Conservation (phyloP, 2,888 invertebrate genomes). For the Dermolepida albohirtum region DNA sequence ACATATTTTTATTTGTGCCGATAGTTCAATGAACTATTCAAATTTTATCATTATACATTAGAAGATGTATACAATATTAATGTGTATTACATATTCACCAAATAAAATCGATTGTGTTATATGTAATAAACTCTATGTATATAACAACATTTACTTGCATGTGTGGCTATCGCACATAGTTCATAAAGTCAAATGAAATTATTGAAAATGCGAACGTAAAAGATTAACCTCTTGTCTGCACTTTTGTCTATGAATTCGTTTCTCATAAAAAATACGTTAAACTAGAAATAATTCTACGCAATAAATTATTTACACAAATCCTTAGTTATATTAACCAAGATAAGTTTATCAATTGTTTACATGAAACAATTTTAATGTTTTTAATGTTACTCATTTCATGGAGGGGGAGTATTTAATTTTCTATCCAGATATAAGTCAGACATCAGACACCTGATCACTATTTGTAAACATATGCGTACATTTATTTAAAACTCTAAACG, state of each 20-base stretch:
- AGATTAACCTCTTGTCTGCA: constrained; percentile 7
- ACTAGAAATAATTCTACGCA: constrained; percentile 6
- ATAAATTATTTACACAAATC: constrained; percentile 19
- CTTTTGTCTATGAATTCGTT: no score
- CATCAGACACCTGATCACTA: no score
- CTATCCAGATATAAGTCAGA: no score
- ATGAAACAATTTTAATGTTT: constrained; percentile 21
- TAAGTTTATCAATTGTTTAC: constrained; percentile 26
- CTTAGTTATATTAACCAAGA: constrained; percentile 17
- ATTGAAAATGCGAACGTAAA: constrained; percentile 20
- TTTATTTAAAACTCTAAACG: no score
- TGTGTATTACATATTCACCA: no score
- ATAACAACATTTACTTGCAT: not conserved
- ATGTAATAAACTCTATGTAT: no score
- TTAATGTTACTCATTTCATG: constrained; percentile 5
- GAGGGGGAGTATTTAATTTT: not conserved
- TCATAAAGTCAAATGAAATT: constrained; percentile 7
- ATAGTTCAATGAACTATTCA: constrained; percentile 24
- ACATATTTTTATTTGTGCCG: constrained; percentile 20
- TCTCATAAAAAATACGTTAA: constrained; percentile 1
- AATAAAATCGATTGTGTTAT: constrained; percentile 11
- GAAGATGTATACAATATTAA: no score
- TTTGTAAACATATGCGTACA: no score
- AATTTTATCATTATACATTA: constrained; percentile 10
- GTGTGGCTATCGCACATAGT: constrained; percentile 19